Evolutionary conservation across 2,888 invertebrate genomes (phyloP), one percentile per base, ranked within the genome.

Genomic region (Chloroclysta siterata): DNA sequence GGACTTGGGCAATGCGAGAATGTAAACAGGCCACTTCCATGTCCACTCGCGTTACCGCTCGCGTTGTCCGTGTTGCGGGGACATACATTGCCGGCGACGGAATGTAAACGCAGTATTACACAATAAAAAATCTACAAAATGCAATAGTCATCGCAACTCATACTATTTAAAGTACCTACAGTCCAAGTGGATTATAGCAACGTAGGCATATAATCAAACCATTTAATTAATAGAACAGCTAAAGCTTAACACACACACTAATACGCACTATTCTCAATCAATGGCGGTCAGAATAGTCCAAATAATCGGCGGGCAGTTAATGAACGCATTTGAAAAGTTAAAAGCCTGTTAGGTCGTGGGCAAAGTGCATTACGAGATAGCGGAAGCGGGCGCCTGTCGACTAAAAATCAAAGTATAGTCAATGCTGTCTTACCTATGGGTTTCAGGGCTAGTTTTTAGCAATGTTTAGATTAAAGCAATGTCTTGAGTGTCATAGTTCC

Each of bases 311-410:
- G 69, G 70, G 78, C 83, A 85, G 82, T 85, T 87, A 89, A 89
- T 89, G 87, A 85, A 87, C 80, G 83, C 87, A 83, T 90, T 90
- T 87, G 90, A 90, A 91, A 91, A 92, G 91, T 90, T 90, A 89
- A 88, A 90, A 89, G 89, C 90, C 79, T 78, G 75, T 78, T 74
- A 77, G 44, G 44, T 39, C 1, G 17, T 15, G 55, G 14, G 13
- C 14, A 48, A 8, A 36, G 44, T 55, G 47, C 11, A 4, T 36
- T 13, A 17, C 41, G 59, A 47, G 33, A 28, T 36, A 42, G 55
- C 47, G 47, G 46, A 10, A 13, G 22, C 41, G 41, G 15, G 2
- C 0, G 10, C 36, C 11, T 39, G 11, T 3, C 36, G 10, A 4
- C 2, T 4, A 3, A 39, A 39, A 39, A 11, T 39, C 36, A 8